Evolutionary conservation across 2,888 invertebrate species (phyloP).

Genomic region (Trissonchulus sp.): DNA sequence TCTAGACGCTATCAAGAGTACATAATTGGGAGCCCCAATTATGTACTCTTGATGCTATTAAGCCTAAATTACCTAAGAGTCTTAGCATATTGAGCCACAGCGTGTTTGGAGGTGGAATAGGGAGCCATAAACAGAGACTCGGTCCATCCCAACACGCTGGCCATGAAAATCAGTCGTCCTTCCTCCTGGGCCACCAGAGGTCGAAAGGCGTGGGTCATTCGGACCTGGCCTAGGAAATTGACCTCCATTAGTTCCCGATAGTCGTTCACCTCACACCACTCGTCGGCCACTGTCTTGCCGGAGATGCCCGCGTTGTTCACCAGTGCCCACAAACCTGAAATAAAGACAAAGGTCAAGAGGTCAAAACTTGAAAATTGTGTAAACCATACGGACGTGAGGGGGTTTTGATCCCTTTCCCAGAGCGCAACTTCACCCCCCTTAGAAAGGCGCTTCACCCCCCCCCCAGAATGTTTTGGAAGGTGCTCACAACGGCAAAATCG

Average conservation of each 20-base stretch:
- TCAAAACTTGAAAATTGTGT: too few relatives aligned
- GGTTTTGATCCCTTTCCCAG: too few relatives aligned
- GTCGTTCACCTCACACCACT: neutral
- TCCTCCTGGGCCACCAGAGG: too few relatives aligned
- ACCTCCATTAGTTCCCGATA: neutral
- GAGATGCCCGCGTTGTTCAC: neutral
- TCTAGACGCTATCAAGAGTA: too few relatives aligned
- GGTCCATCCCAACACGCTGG: neutral
- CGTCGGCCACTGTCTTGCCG: neutral
- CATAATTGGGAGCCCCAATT: too few relatives aligned
- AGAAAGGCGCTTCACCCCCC: too few relatives aligned
- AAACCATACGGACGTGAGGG: too few relatives aligned
- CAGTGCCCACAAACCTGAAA: neutral
- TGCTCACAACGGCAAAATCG: too few relatives aligned
- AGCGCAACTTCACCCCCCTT: too few relatives aligned
- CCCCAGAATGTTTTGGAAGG: too few relatives aligned
- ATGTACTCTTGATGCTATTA: too few relatives aligned
- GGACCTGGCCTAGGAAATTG: neutral
- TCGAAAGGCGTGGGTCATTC: neutral
- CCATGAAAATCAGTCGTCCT: neutral
- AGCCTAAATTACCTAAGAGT: neutral
- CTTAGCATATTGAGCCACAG: neutral
- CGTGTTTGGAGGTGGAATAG: neutral
- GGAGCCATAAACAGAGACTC: neutral
- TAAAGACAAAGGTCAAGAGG: too few relatives aligned